Evolutionary conservation across 2,797 vertebrate species (phyloP).

Genomic region (Paedocypris micromegethes): DNA sequence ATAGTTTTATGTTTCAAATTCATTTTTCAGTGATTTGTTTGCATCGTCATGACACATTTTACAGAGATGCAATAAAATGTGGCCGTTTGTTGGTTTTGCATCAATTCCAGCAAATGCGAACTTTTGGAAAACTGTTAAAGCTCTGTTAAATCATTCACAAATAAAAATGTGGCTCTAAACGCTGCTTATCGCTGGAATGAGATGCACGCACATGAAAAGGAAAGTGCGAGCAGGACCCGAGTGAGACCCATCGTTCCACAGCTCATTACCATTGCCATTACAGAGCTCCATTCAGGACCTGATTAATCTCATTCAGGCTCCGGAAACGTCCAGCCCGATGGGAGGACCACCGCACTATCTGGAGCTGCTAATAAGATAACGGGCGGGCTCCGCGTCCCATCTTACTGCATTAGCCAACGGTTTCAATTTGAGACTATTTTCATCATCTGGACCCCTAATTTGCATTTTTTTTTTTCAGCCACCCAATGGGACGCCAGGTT

Average conservation of each 20-base stretch:
- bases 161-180: background rate
- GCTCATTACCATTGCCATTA: constrained; percentile 68
- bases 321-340: constrained; percentile 62
- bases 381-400: constrained; percentile 65
- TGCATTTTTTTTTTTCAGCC: constrained; percentile 58
- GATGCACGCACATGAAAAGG: constrained; percentile 48
- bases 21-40: no score
- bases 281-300: constrained; percentile 61
- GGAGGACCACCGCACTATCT: constrained; percentile 63
- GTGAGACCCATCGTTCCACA: constrained; percentile 50
- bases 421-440: constrained; percentile 77
- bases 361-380: constrained; percentile 76
- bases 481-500: constrained; percentile 67
- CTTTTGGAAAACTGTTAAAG: no score
- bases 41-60: no score
- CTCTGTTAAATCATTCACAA: no score
- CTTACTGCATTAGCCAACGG: constrained; percentile 73
- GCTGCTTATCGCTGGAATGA: background rate
- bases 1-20: no score
- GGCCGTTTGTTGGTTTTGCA: no score
- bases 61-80: no score
- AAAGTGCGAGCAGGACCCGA: constrained; percentile 42
- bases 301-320: constrained; percentile 71
- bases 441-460: constrained; percentile 73
- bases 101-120: no score